Conservation (phyloP, 2,113 vertebrate genomes). For the Athene cunicularia region DNA sequence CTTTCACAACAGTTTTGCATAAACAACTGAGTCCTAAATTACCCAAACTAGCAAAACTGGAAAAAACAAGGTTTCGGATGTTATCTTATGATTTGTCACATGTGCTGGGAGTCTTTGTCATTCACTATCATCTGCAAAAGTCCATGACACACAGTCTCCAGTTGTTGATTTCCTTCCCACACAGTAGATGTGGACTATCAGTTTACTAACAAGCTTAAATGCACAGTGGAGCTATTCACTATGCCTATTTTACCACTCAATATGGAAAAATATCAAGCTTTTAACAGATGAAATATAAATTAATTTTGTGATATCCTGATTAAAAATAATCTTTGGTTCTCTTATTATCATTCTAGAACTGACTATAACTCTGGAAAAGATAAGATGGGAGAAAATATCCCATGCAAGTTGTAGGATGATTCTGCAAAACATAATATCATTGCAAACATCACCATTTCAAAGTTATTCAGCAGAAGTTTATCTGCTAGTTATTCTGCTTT, state of each 20-base stretch:
- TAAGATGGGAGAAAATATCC: background rate
- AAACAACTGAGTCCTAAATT: background rate
- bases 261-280: background rate
- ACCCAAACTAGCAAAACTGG: background rate
- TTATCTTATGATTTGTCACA: background rate
- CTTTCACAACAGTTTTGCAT: background rate
- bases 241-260: background rate
- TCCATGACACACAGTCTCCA: background rate
- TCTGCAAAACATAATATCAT: background rate
- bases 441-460: background rate
- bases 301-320: background rate
- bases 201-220: background rate
- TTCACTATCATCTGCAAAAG: background rate
- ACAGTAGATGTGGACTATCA: background rate
- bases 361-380: background rate
- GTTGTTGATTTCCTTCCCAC: background rate
- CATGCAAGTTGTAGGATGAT: background rate
- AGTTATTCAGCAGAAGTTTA: background rate
- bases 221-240: background rate
- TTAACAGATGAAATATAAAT: background rate
- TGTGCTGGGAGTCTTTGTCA: background rate
- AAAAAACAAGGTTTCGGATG: background rate
- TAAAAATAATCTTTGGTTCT: background rate
- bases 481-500: background rate
- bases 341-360: background rate